Evolutionary conservation across 2,888 invertebrate species (phyloP), one percentile per base, ranked within the genome.

Genomic region (Andrena flavipes): DNA sequence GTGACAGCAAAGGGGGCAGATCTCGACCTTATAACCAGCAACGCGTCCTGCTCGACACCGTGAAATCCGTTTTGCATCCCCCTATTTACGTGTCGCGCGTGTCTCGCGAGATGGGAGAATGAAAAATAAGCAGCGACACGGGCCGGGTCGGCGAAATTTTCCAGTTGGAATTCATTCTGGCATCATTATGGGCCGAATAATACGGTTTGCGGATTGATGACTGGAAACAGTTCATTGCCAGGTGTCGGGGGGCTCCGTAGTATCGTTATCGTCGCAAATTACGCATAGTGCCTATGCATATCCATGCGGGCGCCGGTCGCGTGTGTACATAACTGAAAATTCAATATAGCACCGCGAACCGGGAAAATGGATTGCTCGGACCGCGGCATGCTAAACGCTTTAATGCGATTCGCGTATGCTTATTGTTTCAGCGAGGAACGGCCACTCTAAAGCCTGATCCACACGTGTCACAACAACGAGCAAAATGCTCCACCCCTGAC

Each of bases 211-310:
- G 76, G 68, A 83, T 81, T 70, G 78, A 78, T 67, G 70, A 71
- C 63, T 71, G 74, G 71, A 74, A 82, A 82, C 78, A 71, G 78
- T 82, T 83, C 77, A 77, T 74, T 67, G 82, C 69, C 70, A 82
- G 77, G 74, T 82, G 83, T 76, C 60, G 54, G 30, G 35, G 42
- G 42, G 16, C 4, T 20, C 20, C 60, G 77, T 48, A 65, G 64
- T 83, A 79, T 78, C 82, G 84, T 84, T 82, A 82, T 79, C 69
- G 68, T 69, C 67, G 68, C 75, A 72, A 84, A 84, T 82, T 82
- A 79, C 76, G 71, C 73, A 35, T 33, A 29, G 64, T 62, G 49
- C 69, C 54, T 82, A 75, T 81, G 82, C 79, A 78, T 78, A 76
- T 73, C 68, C 68, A 69, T 69, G 64, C 65, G 69, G n/a, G 29